Percentiles rank a stretch among this genome's conserved stretches.
Evolutionary conservation across 2,113 vertebrate genomes (phyloP).

Genomic region (Corvus moneduloides): DNA sequence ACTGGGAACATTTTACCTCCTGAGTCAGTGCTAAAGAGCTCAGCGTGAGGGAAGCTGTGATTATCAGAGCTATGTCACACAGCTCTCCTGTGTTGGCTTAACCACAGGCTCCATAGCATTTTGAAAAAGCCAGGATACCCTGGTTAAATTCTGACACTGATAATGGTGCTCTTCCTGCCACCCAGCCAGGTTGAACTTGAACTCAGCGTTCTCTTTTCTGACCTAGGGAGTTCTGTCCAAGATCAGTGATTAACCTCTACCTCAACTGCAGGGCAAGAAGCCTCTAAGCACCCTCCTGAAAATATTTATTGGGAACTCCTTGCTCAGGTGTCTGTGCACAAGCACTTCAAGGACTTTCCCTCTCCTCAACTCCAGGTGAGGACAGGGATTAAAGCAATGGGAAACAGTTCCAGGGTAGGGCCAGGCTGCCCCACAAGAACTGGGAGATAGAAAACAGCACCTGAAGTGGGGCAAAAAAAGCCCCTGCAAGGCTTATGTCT

Average conservation of each 20-base stretch:
- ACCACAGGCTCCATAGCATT: not conserved
- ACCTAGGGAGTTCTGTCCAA: not conserved
- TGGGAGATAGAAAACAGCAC: not conserved
- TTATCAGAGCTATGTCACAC: not conserved
- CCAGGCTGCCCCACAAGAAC: not conserved
- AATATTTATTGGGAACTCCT: not conserved
- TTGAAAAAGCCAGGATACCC: not conserved
- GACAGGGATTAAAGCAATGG: not conserved
- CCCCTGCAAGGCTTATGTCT: not conserved
- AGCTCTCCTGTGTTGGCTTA: not conserved
- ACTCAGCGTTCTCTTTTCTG: not conserved
- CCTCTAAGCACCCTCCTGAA: not conserved
- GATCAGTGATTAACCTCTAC: not conserved
- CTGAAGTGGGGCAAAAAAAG: not conserved
- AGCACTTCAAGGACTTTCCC: not conserved
- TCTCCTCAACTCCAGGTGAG: not conserved
- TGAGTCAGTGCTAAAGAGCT: not conserved
- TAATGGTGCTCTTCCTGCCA: not conserved
- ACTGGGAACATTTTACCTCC: not conserved
- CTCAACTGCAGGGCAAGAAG: not conserved
- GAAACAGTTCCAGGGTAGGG: not conserved
- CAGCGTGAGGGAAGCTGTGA: not conserved
- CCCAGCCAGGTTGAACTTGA: rapidly evolving
- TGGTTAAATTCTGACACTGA: not conserved
- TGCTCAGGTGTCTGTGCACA: not conserved